Evolutionary conservation across 2,888 invertebrate genomes (phyloP), one percentile per base, ranked within the genome.

Genomic region (Allophyes oxyacanthae): DNA sequence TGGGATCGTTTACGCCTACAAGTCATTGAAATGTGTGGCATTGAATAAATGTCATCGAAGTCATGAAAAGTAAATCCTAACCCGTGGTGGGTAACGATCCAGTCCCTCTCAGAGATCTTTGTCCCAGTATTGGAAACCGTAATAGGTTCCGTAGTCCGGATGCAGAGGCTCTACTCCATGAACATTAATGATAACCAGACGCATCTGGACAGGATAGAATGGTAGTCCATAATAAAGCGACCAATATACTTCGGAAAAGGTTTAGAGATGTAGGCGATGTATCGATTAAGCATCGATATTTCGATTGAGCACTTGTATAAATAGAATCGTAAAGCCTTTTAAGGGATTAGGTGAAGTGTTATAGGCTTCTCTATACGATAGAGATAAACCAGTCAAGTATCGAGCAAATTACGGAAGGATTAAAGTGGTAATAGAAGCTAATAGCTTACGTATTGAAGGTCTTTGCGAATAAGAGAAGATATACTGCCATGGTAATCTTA

Each of bases 241-340:
- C 51, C 49, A 63, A 52, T 43, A 33, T 57, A 30, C 25, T 28
- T n/a, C 53, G 42, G 40, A 52, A 48, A 15, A 37, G 36, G 8
- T 25, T 28, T 38, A 20, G 20, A 20, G 20, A 38, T 11, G 57
- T 70, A 15, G 71, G 58, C 51, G 52, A 57, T 42, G 48, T 38
- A 41, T 53, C 55, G 40, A 69, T 54, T 64, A 33, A 49, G 34
- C 33, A 52, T 45, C 43, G 40, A 72, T 72, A 72, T 53, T 53
- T 34, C 20, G 55, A 50, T 46, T 56, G 41, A 44, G 44, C 15
- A 64, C 43, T 69, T 48, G 25, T 38, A 61, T 54, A 52, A 64
- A 75, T 67, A 44, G 54, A 38, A 53, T 30, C 62, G 61, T 61
- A 52, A 72, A 73, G 52, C 64, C 69, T 62, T 66, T 57, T 37